phyloP scores from a whole-genome alignment of 2,797 vertebrate species.

The Delichon dasypus region DNA sequence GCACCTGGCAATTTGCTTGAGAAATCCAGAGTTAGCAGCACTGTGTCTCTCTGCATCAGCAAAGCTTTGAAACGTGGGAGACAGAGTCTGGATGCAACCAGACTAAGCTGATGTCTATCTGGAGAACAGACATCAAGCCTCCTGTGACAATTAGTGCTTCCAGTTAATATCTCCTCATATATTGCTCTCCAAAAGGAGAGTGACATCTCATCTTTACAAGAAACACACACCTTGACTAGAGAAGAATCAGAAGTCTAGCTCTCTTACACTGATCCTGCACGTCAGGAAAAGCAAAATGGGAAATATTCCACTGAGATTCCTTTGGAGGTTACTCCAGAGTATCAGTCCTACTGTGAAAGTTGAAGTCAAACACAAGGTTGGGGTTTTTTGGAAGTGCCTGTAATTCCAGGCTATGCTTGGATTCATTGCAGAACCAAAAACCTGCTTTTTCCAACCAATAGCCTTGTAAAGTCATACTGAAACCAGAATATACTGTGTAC shows the following conservation, averaged over 20 bases:
- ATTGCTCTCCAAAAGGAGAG: background rate
- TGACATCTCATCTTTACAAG: background rate
- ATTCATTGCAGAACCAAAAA: conserved; percentile 20
- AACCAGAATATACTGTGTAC: conserved; percentile 30
- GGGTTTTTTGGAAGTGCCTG: background rate
- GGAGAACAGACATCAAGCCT: background rate
- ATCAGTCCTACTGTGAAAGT: background rate
- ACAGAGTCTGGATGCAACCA: background rate
- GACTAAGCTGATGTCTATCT: background rate
- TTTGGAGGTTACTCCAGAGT: background rate
- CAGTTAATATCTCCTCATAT: background rate
- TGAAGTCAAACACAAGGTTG: background rate
- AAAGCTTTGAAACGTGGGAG: background rate
- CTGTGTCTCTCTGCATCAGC: background rate
- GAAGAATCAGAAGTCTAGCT: background rate
- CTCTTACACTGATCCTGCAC: background rate
- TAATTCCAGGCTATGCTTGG: background rate
- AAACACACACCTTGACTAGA: background rate
- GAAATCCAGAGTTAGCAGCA: background rate
- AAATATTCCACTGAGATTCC: background rate
- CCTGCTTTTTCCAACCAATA: background rate
- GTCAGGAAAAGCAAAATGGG: background rate
- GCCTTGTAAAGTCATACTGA: conserved; percentile 27
- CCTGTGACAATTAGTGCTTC: background rate
- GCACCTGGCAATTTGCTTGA: background rate